phyloP scores from a whole-genome alignment of 2,113 vertebrate species.

The Copsychus sechellarum region DNA sequence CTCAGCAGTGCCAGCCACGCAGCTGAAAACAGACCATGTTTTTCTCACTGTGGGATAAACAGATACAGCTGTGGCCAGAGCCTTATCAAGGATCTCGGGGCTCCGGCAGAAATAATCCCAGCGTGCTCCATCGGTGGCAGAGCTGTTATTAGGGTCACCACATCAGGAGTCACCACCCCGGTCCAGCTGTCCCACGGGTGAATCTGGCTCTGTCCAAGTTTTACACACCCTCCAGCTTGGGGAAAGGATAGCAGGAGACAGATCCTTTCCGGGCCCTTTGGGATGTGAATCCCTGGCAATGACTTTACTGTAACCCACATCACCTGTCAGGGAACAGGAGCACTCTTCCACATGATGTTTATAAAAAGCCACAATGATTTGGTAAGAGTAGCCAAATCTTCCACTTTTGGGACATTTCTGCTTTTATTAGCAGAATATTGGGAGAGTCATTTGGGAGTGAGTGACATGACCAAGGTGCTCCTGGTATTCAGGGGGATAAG shows the following conservation, averaged over 20 bases:
- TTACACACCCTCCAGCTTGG: rapidly evolving
- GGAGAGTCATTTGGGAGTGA: not conserved
- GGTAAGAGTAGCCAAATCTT: not conserved
- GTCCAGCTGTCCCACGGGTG: rapidly evolving
- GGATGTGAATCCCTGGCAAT: not conserved
- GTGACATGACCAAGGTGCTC: not conserved
- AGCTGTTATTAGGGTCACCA: not conserved
- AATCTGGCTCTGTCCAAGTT: not conserved
- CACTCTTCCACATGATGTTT: rapidly evolving
- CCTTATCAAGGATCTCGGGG: not conserved
- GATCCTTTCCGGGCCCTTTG: not conserved
- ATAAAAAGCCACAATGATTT: not conserved
- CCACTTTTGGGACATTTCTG: not conserved
- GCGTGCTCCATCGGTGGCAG: rapidly evolving
- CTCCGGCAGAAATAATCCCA: rapidly evolving
- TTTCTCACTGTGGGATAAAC: not conserved
- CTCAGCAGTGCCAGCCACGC: rapidly evolving
- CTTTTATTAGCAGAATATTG: not conserved
- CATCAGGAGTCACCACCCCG: rapidly evolving
- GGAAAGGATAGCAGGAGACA: rapidly evolving
- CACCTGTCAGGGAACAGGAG: not conserved
- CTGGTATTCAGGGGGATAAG: rapidly evolving
- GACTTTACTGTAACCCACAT: not conserved
- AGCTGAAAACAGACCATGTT: not conserved
- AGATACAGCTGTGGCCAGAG: not conserved